Percentiles rank a stretch among this genome's conserved stretches.
Conservation (phyloP, 1,140 invertebrate species). For the Branchinecta lindahli region DNA sequence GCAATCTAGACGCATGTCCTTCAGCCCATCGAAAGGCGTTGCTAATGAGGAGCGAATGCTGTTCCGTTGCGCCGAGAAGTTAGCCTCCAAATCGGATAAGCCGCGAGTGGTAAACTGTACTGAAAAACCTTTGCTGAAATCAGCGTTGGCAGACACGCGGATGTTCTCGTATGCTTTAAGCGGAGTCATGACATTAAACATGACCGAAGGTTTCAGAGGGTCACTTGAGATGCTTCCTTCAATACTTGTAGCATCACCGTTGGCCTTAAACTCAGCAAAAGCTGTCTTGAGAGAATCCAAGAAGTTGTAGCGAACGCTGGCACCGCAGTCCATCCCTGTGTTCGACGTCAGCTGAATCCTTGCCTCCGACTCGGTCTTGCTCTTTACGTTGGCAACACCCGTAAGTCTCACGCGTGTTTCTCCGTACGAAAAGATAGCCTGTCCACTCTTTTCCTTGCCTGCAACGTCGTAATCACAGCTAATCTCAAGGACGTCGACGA, state of each 20-base stretch:
- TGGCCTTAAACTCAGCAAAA: neutral
- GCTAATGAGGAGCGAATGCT: slow-evolving; percentile 12
- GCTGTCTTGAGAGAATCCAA: neutral
- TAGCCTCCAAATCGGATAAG: neutral
- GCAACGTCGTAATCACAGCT: neutral
- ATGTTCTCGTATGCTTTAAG: slow-evolving; percentile 24
- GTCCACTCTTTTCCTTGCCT: neutral
- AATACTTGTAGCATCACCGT: neutral
- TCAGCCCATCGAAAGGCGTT: slow-evolving; percentile 17
- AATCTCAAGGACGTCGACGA: neutral
- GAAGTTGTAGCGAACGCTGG: slow-evolving; percentile 3
- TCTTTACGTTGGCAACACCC: neutral
- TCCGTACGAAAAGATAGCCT: neutral
- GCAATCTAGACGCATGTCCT: slow-evolving; percentile 12
- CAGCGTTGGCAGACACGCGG: slow-evolving; percentile 12
- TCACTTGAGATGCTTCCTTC: slow-evolving; percentile 10
- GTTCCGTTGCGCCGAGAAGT: neutral
- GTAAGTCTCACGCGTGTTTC: neutral
- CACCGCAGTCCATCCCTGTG: neutral
- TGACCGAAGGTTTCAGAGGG: neutral
- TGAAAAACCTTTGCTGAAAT: neutral
- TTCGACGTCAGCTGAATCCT: neutral
- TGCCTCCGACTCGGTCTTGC: neutral
- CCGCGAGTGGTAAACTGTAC: neutral
- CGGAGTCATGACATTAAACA: slow-evolving; percentile 24